Evolutionary conservation across 2,888 invertebrate genomes (phyloP).

Genomic region (Crioceris asparagi): DNA sequence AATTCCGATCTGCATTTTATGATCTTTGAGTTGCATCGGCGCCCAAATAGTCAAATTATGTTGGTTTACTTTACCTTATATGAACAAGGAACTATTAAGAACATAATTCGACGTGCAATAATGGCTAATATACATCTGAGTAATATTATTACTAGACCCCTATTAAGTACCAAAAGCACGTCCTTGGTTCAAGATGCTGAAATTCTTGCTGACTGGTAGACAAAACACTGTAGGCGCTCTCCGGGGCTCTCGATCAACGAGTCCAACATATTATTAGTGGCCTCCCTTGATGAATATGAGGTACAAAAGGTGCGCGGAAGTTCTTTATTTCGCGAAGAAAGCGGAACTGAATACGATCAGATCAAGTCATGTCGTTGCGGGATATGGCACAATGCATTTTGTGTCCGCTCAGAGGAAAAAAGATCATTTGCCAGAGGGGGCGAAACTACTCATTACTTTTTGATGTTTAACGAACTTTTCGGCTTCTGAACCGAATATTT

Average conservation of each 20-base stretch:
- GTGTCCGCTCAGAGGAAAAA: slow-evolving; percentile 21
- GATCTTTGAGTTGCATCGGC: too few relatives aligned
- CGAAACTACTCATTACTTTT: slow-evolving; percentile 29
- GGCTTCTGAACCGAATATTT: not conserved
- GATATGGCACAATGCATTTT: slow-evolving; percentile 23
- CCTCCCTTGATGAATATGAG: slow-evolving; percentile 33
- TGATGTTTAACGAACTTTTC: slow-evolving; percentile 28
- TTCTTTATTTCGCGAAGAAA: slow-evolving; percentile 33
- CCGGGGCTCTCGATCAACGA: slow-evolving; percentile 30
- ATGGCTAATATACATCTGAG: too few relatives aligned
- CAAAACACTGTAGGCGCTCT: slow-evolving; percentile 33
- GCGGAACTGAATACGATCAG: slow-evolving; percentile 36
- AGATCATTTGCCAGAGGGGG: slow-evolving; percentile 24
- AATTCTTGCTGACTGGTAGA: slow-evolving; percentile 21
- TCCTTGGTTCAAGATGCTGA: too few relatives aligned
- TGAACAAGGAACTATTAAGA: too few relatives aligned
- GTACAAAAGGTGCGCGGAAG: slow-evolving; percentile 38
- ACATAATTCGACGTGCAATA: too few relatives aligned
- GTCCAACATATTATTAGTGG: slow-evolving; percentile 35
- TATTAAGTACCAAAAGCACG: too few relatives aligned
- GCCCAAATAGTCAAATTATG: too few relatives aligned
- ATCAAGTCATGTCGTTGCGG: slow-evolving; percentile 35
- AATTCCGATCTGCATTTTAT: too few relatives aligned
- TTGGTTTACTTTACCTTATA: too few relatives aligned
- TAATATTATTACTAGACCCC: too few relatives aligned